Conservation (phyloP, 2,888 invertebrate species). For the Rambutsinella grinnellia region DNA sequence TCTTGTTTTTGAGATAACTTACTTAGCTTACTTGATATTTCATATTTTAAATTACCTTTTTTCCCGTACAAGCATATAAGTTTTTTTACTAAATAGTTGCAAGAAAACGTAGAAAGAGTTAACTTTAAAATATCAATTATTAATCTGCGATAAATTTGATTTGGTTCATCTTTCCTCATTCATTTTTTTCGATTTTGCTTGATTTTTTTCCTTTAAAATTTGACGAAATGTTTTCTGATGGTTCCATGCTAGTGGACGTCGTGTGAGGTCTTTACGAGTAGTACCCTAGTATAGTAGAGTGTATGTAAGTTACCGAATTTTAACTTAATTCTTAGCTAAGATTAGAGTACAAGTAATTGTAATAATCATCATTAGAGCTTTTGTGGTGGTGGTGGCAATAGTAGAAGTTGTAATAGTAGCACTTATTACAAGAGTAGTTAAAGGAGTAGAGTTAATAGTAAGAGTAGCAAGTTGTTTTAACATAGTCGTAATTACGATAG, state of each 20-base stretch:
- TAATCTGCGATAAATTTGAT: not conserved
- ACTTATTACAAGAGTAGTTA: not conserved
- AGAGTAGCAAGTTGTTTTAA: not conserved
- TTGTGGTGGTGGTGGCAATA: not conserved
- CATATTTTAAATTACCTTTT: no score
- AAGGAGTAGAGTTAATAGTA: constrained; percentile 12
- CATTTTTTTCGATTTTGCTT: not conserved
- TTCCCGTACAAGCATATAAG: not conserved
- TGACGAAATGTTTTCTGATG: no score
- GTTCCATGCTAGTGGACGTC: not conserved
- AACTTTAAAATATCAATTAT: not conserved
- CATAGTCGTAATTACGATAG: constrained; percentile 11
- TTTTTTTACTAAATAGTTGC: not conserved
- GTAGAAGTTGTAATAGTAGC: constrained; percentile 20
- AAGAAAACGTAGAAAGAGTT: not conserved
- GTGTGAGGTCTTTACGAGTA: not conserved
- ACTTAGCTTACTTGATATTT: not conserved
- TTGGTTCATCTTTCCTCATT: not conserved
- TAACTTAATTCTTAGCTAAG: not conserved
- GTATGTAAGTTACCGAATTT: not conserved
- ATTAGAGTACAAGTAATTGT: not conserved
- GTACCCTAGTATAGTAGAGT: not conserved
- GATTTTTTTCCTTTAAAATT: not conserved
- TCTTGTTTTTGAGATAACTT: not conserved
- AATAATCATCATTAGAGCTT: constrained; percentile 8